Evolutionary conservation across 2,888 invertebrate genomes (phyloP).

Genomic region (Syritta pipiens): DNA sequence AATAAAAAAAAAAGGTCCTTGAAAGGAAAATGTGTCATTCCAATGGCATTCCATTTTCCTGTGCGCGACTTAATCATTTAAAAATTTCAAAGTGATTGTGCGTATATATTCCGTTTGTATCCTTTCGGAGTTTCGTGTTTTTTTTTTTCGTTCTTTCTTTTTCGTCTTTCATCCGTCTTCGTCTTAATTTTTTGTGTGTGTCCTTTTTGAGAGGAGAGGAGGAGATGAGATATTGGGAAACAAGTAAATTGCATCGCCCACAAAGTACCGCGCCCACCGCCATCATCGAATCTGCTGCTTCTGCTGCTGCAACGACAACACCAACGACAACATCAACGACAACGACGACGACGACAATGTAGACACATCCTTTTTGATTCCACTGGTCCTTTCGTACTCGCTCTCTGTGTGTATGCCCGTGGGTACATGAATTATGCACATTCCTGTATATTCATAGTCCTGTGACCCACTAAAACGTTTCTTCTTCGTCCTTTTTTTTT

Average conservation of each 20-base stretch:
- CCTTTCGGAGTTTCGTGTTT: not conserved
- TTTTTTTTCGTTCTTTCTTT: not conserved
- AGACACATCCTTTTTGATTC: constrained; percentile 49
- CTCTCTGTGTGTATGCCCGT: not conserved
- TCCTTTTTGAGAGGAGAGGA: constrained; percentile 45
- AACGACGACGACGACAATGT: constrained; percentile 56
- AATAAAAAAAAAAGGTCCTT: constrained; percentile 58
- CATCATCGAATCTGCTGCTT: too few relatives aligned
- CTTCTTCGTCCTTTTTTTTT: constrained; percentile 1
- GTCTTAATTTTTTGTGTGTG: not conserved
- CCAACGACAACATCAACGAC: constrained; percentile 18
- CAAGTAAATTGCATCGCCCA: constrained; percentile 41
- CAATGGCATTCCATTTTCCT: constrained; percentile 55
- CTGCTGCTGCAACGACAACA: too few relatives aligned
- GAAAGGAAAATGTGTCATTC: constrained; percentile 68
- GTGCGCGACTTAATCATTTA: constrained; percentile 56
- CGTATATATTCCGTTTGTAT: constrained; percentile 8
- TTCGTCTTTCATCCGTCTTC: not conserved
- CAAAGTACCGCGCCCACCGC: constrained; percentile 51
- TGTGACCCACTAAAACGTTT: constrained; percentile 53
- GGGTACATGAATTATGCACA: constrained; percentile 59
- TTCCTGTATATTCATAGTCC: constrained; percentile 56
- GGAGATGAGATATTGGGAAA: constrained; percentile 58
- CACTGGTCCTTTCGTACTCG: not conserved
- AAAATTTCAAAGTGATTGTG: constrained; percentile 61